Percentiles rank a stretch among this genome's conserved stretches.
Evolutionary conservation across 2,113 vertebrate species (phyloP).

Genomic region (Callocephalon fimbriatum): DNA sequence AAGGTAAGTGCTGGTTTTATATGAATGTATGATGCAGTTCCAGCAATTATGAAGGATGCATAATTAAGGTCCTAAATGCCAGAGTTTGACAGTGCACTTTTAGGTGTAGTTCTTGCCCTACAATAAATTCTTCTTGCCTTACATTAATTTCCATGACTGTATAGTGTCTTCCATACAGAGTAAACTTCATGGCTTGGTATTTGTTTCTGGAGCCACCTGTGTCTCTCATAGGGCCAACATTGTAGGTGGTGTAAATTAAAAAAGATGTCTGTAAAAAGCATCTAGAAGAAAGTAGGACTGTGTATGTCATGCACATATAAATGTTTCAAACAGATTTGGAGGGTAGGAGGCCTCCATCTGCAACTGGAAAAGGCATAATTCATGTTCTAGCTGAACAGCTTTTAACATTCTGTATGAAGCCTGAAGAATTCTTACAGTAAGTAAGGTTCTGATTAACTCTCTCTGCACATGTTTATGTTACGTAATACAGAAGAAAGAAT

Average conservation of each 20-base stretch:
- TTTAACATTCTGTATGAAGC: not conserved
- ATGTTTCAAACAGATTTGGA: not conserved
- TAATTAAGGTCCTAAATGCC: not conserved
- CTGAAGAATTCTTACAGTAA: not conserved
- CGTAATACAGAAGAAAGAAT: not conserved
- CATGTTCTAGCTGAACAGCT: not conserved
- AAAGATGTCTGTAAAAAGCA: not conserved
- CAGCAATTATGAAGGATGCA: not conserved
- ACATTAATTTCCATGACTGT: not conserved
- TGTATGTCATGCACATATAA: not conserved
- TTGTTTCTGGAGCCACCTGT: not conserved
- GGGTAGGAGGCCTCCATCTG: not conserved
- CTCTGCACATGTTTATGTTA: not conserved
- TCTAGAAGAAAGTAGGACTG: not conserved
- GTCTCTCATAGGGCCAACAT: not conserved
- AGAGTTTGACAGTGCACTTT: not conserved
- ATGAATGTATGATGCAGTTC: not conserved
- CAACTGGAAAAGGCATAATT: not conserved
- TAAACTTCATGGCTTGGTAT: not conserved
- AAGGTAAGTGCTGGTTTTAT: constrained; percentile 70
- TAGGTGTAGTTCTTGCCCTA: not conserved
- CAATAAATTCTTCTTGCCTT: not conserved
- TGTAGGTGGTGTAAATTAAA: not conserved
- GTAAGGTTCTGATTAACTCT: not conserved
- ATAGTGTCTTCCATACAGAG: not conserved